Evolutionary conservation across 2,113 vertebrate genomes (phyloP).

Genomic region (Odontesthes bonariensis): DNA sequence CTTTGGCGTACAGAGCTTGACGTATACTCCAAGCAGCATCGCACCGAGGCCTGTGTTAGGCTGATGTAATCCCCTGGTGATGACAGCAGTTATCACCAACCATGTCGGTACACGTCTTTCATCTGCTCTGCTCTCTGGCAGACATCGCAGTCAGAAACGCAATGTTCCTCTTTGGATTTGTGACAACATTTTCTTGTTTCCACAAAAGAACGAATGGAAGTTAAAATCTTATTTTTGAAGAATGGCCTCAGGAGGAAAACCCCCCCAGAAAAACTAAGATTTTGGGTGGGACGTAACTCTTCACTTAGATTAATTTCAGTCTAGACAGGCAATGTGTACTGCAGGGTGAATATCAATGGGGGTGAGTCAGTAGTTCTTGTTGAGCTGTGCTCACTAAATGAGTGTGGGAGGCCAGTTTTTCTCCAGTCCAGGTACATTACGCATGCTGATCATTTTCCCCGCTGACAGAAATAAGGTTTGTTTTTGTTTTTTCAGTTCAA

Average conservation of each 20-base stretch:
- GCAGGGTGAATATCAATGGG: conserved; percentile 15
- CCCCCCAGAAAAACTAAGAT: not conserved
- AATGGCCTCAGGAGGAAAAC: not conserved
- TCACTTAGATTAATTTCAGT: conserved; percentile 18
- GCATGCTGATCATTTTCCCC: conserved; percentile 10
- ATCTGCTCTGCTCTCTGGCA: conserved; percentile 40
- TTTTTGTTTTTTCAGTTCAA: conserved; percentile 3
- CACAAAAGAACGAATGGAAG: conserved; percentile 43
- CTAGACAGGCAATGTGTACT: conserved; percentile 1
- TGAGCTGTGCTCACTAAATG: conserved; percentile 19
- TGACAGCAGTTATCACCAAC: conserved; percentile 54
- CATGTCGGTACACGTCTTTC: conserved; percentile 73
- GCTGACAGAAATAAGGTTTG: conserved; percentile 5
- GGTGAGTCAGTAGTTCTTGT: conserved; percentile 17
- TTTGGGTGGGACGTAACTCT: not conserved
- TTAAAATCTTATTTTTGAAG: conserved; percentile 27
- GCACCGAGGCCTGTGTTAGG: conserved; percentile 19
- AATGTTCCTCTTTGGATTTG: conserved; percentile 54
- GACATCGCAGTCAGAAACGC: conserved; percentile 52
- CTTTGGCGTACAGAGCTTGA: not conserved
- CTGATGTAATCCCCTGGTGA: conserved; percentile 48
- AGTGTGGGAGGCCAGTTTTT: conserved; percentile 27
- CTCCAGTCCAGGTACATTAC: conserved; percentile 34
- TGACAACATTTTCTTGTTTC: conserved; percentile 30
- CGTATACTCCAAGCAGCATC: conserved; percentile 12